These are phyloP conservation scores for Phymatocera aterrima DNA, from an alignment of 2,888 invertebrate species.

Conservation along the genomic window DNA sequence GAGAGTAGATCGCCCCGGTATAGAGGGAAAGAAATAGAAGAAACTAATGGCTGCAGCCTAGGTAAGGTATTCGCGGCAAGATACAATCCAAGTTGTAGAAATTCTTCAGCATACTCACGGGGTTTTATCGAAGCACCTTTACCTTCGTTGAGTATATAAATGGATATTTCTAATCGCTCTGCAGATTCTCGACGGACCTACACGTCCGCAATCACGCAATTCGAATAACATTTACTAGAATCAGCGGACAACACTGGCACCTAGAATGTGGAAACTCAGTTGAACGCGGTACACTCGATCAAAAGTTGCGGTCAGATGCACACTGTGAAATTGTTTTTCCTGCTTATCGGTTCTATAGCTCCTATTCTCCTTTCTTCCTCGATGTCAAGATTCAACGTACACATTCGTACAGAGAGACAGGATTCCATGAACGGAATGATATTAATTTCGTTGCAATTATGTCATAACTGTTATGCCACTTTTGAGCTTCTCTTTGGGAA, in stretches of 20 bases:
- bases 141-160: not conserved
- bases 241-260: constrained; percentile 6
- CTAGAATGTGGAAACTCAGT: constrained; percentile 31
- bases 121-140: constrained; percentile 11
- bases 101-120: not conserved
- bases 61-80: not conserved
- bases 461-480: too few species aligned
- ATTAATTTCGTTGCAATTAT: too few species aligned
- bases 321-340: not conserved
- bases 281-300: constrained; percentile 25
- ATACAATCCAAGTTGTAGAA: not conserved
- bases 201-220: not conserved
- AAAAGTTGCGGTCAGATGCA: constrained; percentile 10
- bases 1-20: too few species aligned
- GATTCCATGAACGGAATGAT: too few species aligned
- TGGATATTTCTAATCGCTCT: not conserved
- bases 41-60: not conserved
- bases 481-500: too few species aligned
- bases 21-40: not conserved
- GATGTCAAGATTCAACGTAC: constrained; percentile 7
- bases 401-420: too few species aligned
- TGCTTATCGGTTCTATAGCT: not conserved
- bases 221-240: not conserved
- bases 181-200: not conserved
- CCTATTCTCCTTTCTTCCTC: not conserved